These are phyloP conservation scores for Geodia barretti DNA, from an alignment of 37 sponge, comb jelly and placozoan genomes.

Conservation along the genomic window DNA sequence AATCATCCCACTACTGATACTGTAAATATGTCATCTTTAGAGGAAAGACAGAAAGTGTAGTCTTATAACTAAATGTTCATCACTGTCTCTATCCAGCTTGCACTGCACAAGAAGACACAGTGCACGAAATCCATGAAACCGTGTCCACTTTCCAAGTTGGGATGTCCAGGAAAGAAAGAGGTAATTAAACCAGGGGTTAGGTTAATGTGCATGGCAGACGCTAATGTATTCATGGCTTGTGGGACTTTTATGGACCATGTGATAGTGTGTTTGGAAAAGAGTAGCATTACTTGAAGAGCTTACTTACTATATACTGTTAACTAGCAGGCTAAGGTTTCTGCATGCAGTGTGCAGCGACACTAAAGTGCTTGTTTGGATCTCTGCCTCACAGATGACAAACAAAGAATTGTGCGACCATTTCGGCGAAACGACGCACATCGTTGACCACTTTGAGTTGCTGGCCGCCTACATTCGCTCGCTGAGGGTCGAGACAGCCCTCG, in stretches of 20 bases:
- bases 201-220: too few species aligned
- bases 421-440: neutral
- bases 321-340: too few species aligned
- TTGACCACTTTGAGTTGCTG: neutral
- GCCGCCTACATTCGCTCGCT: neutral
- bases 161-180: neutral
- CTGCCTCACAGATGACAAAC: neutral
- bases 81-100: neutral
- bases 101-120: neutral
- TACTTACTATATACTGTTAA: too few species aligned
- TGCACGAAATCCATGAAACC: slow-evolving; percentile 12
- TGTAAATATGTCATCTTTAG: neutral
- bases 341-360: too few species aligned
- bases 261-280: too few species aligned
- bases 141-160: slow-evolving; percentile 17
- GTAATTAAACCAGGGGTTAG: too few species aligned
- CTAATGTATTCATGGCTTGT: too few species aligned
- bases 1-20: too few species aligned
- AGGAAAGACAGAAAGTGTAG: neutral
- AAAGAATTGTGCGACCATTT: neutral
- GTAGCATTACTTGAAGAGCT: too few species aligned
- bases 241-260: too few species aligned
- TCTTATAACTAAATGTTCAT: neutral
- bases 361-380: too few species aligned
- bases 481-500: neutral